phyloP scores from a whole-genome alignment of 2,888 invertebrate species.

The Apocheima hispidaria region DNA sequence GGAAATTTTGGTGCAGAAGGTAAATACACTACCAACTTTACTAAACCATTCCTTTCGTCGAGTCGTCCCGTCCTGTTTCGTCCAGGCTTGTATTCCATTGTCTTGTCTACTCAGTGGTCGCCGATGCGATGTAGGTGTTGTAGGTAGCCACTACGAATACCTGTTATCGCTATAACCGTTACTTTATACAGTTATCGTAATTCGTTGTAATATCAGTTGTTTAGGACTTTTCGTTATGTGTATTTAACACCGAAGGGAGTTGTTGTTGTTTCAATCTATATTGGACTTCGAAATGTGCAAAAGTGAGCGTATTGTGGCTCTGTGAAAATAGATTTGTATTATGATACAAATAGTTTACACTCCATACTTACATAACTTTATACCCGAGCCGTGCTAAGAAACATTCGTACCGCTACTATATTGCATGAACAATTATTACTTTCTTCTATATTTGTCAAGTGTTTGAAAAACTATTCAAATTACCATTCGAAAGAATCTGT shows the following conservation, averaged over 20 bases:
- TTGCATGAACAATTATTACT: too few species aligned
- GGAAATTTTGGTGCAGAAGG: too few species aligned
- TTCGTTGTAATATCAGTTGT: conserved; percentile 35
- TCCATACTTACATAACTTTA: too few species aligned
- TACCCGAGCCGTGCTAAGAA: too few species aligned
- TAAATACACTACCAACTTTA: background rate
- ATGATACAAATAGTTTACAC: background rate
- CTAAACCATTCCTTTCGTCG: too few species aligned
- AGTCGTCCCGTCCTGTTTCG: background rate
- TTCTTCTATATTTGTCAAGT: too few species aligned
- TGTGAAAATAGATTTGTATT: background rate
- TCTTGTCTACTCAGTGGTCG: background rate
- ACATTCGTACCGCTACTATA: too few species aligned
- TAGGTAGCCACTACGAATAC: conserved; percentile 22
- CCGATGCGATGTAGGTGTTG: background rate
- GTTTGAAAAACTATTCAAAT: too few species aligned
- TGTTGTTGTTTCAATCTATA: conserved; percentile 18
- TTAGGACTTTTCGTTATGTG: conserved; percentile 35
- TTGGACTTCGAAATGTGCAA: conserved; percentile 14
- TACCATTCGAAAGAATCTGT: too few species aligned
- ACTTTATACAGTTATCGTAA: conserved; percentile 32
- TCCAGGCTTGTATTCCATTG: background rate
- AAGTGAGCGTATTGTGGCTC: conserved; percentile 4
- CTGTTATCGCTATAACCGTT: conserved; percentile 33
- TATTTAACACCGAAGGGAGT: conserved; percentile 28